Base-by-base conservation (phyloP, 1,140 invertebrate species). In the Sesamia nonagrioides region DNA sequence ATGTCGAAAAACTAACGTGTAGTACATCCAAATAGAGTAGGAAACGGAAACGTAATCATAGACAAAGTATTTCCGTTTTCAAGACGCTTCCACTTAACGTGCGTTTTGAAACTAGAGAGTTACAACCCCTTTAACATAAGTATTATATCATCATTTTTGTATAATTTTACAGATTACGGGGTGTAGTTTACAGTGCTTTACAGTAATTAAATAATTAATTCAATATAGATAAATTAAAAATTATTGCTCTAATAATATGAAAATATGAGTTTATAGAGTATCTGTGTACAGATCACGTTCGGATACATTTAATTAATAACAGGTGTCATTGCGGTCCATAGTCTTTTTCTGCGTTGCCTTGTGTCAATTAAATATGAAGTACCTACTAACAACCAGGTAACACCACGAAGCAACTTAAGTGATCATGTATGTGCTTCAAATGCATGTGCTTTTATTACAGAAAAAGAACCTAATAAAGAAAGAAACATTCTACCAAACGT, bases 1-100 rank as follows among this genome's bases (percentile, higher is more conserved):
- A 15, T 42, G 42, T 66, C 61, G 61, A 66, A 42, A 66, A 5
- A 18, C 11, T 17, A 40, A 11, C n/a, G 13, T n/a, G 13, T 21
- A 27, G 71, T 6, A 80, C 79, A 77, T 40, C 78, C 13, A 4
- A 35, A n/a, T 50, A 40, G n/a, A 50, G 54, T 83, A 81, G 79
- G 82, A 83, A 76, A 75, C 61, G 37, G 61, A 66, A 52, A 61
- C 45, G 50, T 18, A 56, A 40, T 81, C 35, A 81, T 35, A 54
- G 37, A 40, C 35, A 60, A 45, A 27, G 9, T n/a, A 77, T 69
- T n/a, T 80, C 78, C 63, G 78, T 76, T 80, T 76, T 54, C 77
- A 54, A 48, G 15, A 63, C 50, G 37, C 76, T 77, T 68, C 75
- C 17, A 37, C 61, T 68, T 68, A 68, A 69, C 6, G 13, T 42